Percentiles rank a stretch among this genome's conserved stretches.
These are phyloP conservation scores for Macrotrachela quadricornifera DNA, from an alignment of 1,140 invertebrate species.

Conservation along the genomic window DNA sequence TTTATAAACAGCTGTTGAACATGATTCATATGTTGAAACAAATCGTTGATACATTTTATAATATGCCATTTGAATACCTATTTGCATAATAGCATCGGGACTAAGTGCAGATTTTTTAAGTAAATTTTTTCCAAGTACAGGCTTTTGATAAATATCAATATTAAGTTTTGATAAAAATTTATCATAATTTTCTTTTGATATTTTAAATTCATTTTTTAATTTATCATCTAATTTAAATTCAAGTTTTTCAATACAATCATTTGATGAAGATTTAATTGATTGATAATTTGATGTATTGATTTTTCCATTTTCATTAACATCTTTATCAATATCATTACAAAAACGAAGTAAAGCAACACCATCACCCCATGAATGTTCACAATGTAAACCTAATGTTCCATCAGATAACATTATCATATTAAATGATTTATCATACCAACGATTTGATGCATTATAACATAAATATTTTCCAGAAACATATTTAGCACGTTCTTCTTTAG, in stretches of 20 bases:
- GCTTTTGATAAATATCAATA: conserved; percentile 47
- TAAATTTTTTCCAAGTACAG: conserved; percentile 29
- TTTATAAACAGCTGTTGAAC: conserved; percentile 82
- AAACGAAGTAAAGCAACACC: conserved; percentile 80
- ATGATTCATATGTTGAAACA: conserved; percentile 76
- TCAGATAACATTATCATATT: conserved; percentile 61
- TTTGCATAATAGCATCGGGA: conserved; percentile 81
- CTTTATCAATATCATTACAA: conserved; percentile 64
- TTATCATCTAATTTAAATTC: conserved; percentile 53
- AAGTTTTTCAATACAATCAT: conserved; percentile 8
- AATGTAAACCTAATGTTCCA: conserved; percentile 66
- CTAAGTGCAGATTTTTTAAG: conserved; percentile 66
- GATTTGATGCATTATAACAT: conserved; percentile 1
- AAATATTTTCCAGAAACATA: neutral
- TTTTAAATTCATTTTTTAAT: conserved; percentile 41
- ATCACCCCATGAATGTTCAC: conserved; percentile 97
- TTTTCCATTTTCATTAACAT: conserved; percentile 36
- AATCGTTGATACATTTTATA: conserved; percentile 46
- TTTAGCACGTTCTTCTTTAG: too few species aligned
- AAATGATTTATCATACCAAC: conserved; percentile 95
- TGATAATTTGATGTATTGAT: neutral
- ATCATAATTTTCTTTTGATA: conserved; percentile 43
- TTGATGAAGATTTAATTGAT: neutral
- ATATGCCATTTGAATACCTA: conserved; percentile 73
- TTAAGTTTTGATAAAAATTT: conserved; percentile 42